Conservation (phyloP, 2,888 invertebrate species). For the Drosophila cracens region DNA sequence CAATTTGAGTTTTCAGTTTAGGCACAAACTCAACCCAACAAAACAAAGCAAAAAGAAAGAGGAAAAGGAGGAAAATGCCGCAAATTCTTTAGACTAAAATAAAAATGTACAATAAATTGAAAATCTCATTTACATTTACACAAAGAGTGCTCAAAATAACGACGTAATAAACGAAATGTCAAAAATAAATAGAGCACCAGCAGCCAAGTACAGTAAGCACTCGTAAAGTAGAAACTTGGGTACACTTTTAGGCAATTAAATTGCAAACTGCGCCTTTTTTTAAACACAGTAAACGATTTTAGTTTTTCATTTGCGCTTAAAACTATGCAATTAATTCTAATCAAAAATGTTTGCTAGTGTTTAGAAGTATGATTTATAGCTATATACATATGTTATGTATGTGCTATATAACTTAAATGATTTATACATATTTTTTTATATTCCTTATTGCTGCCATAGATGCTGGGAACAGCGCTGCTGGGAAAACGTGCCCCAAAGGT, state of each 20-base stretch:
- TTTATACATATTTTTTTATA: constrained; percentile 16
- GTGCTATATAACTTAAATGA: background rate
- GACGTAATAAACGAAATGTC: constrained; percentile 73
- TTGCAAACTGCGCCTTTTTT: background rate
- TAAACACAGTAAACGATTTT: background rate
- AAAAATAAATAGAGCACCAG: constrained; percentile 52
- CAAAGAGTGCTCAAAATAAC: constrained; percentile 44
- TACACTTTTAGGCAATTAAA: background rate
- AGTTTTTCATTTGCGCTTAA: constrained; percentile 31
- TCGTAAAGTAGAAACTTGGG: background rate
- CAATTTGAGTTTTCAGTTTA: constrained; percentile 9
- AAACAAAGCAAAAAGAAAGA: background rate
- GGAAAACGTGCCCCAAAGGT: constrained; percentile 84
- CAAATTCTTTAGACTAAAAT: constrained; percentile 58
- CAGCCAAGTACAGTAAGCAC: constrained; percentile 28
- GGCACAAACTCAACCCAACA: constrained; percentile 4
- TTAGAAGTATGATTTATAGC: constrained; percentile 13
- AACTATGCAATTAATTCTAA: constrained; percentile 51
- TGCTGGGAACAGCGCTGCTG: constrained; percentile 85
- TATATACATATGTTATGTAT: background rate
- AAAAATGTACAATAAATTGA: constrained; percentile 40
- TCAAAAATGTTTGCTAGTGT: constrained; percentile 19
- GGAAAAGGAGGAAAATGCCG: constrained; percentile 26
- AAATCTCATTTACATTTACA: constrained; percentile 50
- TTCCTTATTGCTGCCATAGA: constrained; percentile 66